Percentiles rank a stretch among this genome's conserved stretches.
phyloP scores from a whole-genome alignment of 1,140 invertebrate genomes.

The Belonocnema kinseyi region DNA sequence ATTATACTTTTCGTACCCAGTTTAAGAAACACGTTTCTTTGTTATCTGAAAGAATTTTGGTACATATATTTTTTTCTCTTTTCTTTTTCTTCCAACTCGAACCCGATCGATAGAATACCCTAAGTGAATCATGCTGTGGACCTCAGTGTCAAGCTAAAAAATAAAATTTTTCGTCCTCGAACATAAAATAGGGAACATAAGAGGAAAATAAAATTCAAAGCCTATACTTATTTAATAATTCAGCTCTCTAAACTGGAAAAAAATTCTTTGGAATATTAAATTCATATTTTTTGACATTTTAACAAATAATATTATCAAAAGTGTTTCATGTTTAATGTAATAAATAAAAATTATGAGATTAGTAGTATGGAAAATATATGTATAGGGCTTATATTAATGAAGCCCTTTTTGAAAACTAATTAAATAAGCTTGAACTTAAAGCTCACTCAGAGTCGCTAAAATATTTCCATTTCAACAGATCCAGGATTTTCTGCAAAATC shows the following conservation, averaged over 20 bases:
- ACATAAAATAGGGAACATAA: neutral
- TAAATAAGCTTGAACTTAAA: slow-evolving; percentile 10
- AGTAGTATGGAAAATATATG: neutral
- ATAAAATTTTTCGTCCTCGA: neutral
- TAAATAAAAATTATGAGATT: neutral
- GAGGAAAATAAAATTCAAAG: neutral
- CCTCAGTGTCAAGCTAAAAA: neutral
- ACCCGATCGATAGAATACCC: slow-evolving; percentile 14
- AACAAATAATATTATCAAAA: too few species aligned
- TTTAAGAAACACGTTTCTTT: too few species aligned
- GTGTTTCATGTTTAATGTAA: too few species aligned
- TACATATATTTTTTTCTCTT: neutral
- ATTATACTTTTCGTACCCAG: too few species aligned
- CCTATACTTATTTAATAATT: too few species aligned
- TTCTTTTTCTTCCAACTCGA: neutral
- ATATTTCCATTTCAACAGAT: slow-evolving; percentile 13
- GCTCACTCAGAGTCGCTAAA: neutral
- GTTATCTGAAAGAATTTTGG: too few species aligned
- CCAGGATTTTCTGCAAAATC: slow-evolving; percentile 1
- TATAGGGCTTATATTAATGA: slow-evolving; percentile 8
- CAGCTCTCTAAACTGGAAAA: too few species aligned
- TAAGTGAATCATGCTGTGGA: neutral
- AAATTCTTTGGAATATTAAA: too few species aligned
- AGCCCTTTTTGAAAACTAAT: neutral
- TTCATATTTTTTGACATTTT: too few species aligned